phyloP scores from a whole-genome alignment of 37 sponge, comb jelly and placozoan genomes.

The Aplysina aerophoba region DNA sequence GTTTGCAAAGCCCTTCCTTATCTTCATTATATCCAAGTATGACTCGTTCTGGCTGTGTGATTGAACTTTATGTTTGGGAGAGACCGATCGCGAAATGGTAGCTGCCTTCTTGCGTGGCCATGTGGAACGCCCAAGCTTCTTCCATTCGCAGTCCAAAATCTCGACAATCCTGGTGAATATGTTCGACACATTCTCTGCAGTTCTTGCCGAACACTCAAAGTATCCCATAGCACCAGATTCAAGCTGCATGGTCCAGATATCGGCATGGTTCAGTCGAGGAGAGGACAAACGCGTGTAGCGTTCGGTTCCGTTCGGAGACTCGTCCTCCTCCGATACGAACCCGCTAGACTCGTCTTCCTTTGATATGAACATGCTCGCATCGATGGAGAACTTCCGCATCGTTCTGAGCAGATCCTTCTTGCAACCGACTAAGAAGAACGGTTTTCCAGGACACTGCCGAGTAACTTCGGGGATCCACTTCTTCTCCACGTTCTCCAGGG shows the following conservation, averaged over 20 bases:
- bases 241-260: not conserved
- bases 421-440: conserved; percentile 73
- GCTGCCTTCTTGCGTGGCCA: conserved; percentile 6
- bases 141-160: not conserved
- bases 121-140: not conserved
- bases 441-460: conserved; percentile 40
- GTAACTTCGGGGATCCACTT: conserved; percentile 71
- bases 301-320: no score
- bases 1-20: conserved; percentile 31
- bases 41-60: not conserved
- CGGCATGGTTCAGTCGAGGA: not conserved
- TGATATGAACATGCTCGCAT: not conserved
- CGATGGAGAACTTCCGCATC: conserved; percentile 21
- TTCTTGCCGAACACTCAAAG: conserved; percentile 59
- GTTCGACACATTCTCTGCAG: conserved; percentile 44
- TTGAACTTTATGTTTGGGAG: not conserved
- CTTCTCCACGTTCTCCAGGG: conserved; percentile 46
- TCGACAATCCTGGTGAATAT: conserved; percentile 51
- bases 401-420: conserved; percentile 49
- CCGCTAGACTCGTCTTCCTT: not conserved
- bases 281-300: not conserved
- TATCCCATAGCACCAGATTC: conserved; percentile 56
- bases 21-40: conserved; percentile 32
- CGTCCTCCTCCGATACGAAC: not conserved
- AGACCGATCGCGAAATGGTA: no score